Base-by-base conservation (phyloP, 2,113 vertebrate genomes). In the Pterocles gutturalis region DNA sequence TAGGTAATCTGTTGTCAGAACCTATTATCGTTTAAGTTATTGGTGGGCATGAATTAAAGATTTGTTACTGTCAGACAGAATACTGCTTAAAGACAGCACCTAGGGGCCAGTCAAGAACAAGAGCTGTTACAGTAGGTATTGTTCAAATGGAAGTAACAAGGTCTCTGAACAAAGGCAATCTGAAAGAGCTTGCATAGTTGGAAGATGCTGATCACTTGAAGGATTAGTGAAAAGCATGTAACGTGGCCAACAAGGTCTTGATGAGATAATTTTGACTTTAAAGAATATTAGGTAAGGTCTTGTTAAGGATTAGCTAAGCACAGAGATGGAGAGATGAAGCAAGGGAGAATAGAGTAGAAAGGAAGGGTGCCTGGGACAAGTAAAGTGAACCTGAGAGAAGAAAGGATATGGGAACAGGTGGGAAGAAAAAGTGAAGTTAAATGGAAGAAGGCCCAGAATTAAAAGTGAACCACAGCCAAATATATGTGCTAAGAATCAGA, bases 41-140 rank as follows among this genome's bases (percentile, higher is more conserved):
- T 49, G 86, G 72, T 90, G 78, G 76, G 55, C 86, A 93, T 94
- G 93, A 95, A 96, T 95, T 96, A 96, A 94, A 93, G 81, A 90
- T 97, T 88, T 80, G 54, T 80, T 92, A 70, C 93, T 95, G 71
- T 81, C 95, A 90, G 67, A 46, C 20, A 80, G 87, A 83, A 86
- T 80, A 38, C 45, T 83, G 73, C 66, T 91, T 90, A 28, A 88
- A 90, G 82, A 49, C 85, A 88, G 65, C 58, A 92, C 49, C 65
- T 55, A 29, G 60, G 76, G 61, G 77, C 69, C 81, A 92, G 73
- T 77, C 91, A 84, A 31, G 77, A 87, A 33, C 25, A 46, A 72
- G 45, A 57, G 49, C 53, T 89, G 34, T 48, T 81, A n/a, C 3
- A 2, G 25, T 84, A 8, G 1, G 15, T 84, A 10, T 54, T 89